Percentiles rank a stretch among this genome's conserved stretches.
These are phyloP conservation scores for Orchesella cincta DNA, from an alignment of 1,140 invertebrate species.

Conservation along the genomic window DNA sequence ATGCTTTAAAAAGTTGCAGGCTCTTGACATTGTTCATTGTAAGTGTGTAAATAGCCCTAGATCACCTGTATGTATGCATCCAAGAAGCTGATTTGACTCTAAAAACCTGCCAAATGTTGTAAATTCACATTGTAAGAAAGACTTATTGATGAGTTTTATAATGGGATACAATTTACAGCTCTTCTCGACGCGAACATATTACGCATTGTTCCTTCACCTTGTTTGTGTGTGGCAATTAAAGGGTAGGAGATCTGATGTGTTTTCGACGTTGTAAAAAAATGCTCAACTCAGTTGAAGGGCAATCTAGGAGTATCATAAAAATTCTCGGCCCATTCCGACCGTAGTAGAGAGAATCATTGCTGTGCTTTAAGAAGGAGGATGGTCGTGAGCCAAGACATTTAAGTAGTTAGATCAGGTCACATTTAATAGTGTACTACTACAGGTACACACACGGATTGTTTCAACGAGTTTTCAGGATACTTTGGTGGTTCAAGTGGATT, in stretches of 20 bases:
- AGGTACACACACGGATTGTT: too few species aligned
- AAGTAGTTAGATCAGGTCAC: too few species aligned
- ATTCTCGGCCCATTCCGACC: too few species aligned
- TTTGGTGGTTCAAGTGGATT: constrained; percentile 16
- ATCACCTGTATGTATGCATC: neutral
- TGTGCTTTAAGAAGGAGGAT: too few species aligned
- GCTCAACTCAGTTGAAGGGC: constrained; percentile 30
- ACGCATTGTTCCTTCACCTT: neutral
- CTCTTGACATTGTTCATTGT: neutral
- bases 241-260: neutral
- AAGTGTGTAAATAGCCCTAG: constrained; percentile 6
- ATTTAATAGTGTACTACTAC: too few species aligned
- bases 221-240: constrained; percentile 27
- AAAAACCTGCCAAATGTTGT: too few species aligned
- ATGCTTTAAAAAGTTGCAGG: constrained; percentile 10
- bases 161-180: constrained; percentile 23
- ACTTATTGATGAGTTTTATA: constrained; percentile 16
- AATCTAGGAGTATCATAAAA: constrained; percentile 46
- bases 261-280: too few species aligned
- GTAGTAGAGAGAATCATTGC: too few species aligned
- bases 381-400: too few species aligned
- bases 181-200: neutral
- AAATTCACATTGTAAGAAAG: neutral
- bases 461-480: too few species aligned
- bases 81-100: too few species aligned